These are phyloP conservation scores for Phyllostomus hastatus DNA, from an alignment of 2,113 vertebrate species.

Conservation along the genomic window DNA sequence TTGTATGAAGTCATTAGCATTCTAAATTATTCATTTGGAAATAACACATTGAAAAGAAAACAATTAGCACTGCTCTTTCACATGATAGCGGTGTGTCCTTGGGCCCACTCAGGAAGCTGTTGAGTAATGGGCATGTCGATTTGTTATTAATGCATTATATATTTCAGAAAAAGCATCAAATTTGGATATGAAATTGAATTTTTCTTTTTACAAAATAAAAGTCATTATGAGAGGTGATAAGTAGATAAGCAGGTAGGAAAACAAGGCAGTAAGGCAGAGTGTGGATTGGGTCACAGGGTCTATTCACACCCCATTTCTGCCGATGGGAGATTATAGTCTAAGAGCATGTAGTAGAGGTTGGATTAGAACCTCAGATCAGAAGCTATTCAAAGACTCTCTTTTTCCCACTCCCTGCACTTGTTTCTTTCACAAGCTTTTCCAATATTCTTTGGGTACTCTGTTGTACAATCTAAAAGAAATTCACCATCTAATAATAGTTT, in stretches of 20 bases:
- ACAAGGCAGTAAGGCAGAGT: background rate
- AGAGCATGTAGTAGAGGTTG: background rate
- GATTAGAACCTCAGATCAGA: background rate
- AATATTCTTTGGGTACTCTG: constrained; percentile 19
- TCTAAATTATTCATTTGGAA: constrained; percentile 51
- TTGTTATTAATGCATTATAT: background rate
- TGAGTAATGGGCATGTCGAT: background rate
- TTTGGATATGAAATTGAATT: background rate
- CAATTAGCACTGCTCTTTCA: background rate
- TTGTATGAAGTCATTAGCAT: constrained; percentile 22
- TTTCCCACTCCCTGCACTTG: background rate
- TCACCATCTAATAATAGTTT: constrained; percentile 66
- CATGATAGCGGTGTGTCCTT: background rate
- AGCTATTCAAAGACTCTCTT: background rate
- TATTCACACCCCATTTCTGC: background rate
- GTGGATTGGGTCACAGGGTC: background rate
- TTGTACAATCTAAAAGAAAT: constrained; percentile 46
- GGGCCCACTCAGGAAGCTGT: background rate
- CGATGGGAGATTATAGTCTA: background rate
- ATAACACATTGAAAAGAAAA: background rate
- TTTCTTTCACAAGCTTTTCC: constrained; percentile 36
- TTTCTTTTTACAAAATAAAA: background rate
- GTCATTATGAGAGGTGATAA: background rate
- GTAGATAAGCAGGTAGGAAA: background rate
- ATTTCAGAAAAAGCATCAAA: background rate